Evolutionary conservation across 2,888 invertebrate species (phyloP), one percentile per base, ranked within the genome.

Genomic region (Erebia palarica): DNA sequence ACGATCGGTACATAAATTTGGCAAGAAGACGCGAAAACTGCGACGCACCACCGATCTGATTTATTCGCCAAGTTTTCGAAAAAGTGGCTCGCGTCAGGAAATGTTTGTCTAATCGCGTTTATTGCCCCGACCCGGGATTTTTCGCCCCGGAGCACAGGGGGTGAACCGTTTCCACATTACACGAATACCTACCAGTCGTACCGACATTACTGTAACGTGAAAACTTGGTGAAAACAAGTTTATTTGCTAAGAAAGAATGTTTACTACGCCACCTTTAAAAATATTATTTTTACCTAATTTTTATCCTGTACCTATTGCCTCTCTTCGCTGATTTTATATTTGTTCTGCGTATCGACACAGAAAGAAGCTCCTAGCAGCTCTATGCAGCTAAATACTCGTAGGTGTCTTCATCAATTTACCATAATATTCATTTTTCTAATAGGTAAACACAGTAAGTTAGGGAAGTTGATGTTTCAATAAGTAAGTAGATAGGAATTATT

Each of bases 1-100:
- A 91, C 92, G 91, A 91, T 90, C 90, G 92, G 92, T 91, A 92
- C 93, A 93, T 93, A 93, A 93, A 93, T 92, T 93, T 92, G 91
- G 91, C 88, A 90, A 91, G 91, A 92, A 89, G 90, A 90, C 86
- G 90, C 88, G 91, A 90, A 91, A 91, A 92, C 90, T 91, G 89
- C 92, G 92, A 91, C 90, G 90, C 91, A 88, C 91, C 91, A 85
- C 86, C 88, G 89, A 90, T 89, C 89, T 93, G 93, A 93, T 93
- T 92, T 93, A 93, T 93, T 87, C 84, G 86, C 80, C 84, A 92
- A 93, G 88, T 93, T 92, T 90, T 89, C 86, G 88, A 90, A 91
- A 91, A 92, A 91, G 89, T 90, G 90, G 88, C 88, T 86, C 87
- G 88, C 87, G 88, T 88, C 91, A 91, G 92, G 92, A 92, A 92